These are phyloP conservation scores for Cryptus viduatorius DNA, from an alignment of 2,888 invertebrate species.

Conservation along the genomic window DNA sequence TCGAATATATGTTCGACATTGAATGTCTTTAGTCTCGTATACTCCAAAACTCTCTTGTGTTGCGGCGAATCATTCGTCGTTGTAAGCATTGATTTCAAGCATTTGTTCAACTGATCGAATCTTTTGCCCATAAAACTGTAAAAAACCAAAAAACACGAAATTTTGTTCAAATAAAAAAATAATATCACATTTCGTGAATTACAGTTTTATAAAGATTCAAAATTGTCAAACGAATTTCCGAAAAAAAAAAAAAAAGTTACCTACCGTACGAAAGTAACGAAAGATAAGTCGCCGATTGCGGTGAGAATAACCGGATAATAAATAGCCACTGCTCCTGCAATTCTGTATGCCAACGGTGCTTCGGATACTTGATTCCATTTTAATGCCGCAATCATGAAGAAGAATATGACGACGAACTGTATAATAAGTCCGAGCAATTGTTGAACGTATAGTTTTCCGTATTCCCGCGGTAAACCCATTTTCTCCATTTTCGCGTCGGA, in stretches of 20 bases:
- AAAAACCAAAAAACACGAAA: slow-evolving; percentile 4
- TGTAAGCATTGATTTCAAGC: slow-evolving; percentile 69
- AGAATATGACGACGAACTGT: not conserved
- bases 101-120: slow-evolving; percentile 67
- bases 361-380: not conserved
- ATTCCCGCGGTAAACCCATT: slow-evolving; percentile 69
- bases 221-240: too few relatives aligned
- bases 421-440: slow-evolving; percentile 16
- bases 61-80: slow-evolving; percentile 69
- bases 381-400: slow-evolving; percentile 3
- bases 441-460: slow-evolving; percentile 37
- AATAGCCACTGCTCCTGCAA: slow-evolving; percentile 5
- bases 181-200: too few relatives aligned
- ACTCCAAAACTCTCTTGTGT: slow-evolving; percentile 69
- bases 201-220: too few relatives aligned
- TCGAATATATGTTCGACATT: slow-evolving; percentile 13
- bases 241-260: not conserved
- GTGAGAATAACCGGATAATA: slow-evolving; percentile 63
- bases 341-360: slow-evolving; percentile 17
- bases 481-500: slow-evolving; percentile 68
- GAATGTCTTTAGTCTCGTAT: slow-evolving; percentile 36
- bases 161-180: not conserved
- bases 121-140: slow-evolving; percentile 44
- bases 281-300: slow-evolving; percentile 64
- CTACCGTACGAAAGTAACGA: slow-evolving; percentile 72